Percentiles rank a stretch among this genome's conserved stretches.
Conservation (phyloP, 1,140 invertebrate species). For the Pseudomyrmex cubaensis region DNA sequence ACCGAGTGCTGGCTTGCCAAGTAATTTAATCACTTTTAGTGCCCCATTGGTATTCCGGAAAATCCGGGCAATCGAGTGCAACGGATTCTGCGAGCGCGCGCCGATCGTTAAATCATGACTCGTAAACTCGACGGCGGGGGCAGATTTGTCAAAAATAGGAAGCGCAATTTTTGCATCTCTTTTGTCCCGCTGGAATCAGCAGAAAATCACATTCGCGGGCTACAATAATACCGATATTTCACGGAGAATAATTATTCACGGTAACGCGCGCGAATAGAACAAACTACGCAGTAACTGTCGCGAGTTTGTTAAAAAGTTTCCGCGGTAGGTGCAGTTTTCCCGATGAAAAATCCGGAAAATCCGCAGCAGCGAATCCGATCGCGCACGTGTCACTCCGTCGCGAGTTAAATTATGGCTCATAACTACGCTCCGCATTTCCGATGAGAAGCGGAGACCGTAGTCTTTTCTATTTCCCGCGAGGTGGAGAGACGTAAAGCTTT, state of each 20-base stretch:
- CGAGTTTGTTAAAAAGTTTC: conserved; percentile 16
- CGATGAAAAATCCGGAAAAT: conserved; percentile 52
- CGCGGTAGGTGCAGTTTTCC: neutral
- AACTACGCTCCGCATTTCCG: conserved; percentile 66
- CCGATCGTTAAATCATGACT: conserved; percentile 58
- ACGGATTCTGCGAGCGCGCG: conserved; percentile 33
- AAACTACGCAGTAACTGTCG: neutral
- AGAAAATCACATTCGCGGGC: neutral
- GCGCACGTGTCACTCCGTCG: conserved; percentile 47
- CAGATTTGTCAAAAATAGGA: neutral
- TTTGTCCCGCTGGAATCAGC: neutral
- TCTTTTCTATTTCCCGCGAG: conserved; percentile 40
- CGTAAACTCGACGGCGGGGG: conserved; percentile 25
- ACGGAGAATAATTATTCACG: conserved; percentile 5
- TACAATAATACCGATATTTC: conserved; percentile 3
- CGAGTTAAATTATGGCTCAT: conserved; percentile 63
- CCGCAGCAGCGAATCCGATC: conserved; percentile 44
- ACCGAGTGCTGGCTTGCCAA: conserved; percentile 68
- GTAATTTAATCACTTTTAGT: conserved; percentile 76
- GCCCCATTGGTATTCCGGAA: conserved; percentile 67
- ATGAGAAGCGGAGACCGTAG: conserved; percentile 32
- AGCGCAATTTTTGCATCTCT: neutral
- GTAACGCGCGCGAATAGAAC: neutral
- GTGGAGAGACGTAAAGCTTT: conserved; percentile 48
- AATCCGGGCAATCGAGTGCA: conserved; percentile 66